These are phyloP conservation scores for Camptogramma bilineatum DNA, from an alignment of 2,888 invertebrate genomes.

Conservation along the genomic window DNA sequence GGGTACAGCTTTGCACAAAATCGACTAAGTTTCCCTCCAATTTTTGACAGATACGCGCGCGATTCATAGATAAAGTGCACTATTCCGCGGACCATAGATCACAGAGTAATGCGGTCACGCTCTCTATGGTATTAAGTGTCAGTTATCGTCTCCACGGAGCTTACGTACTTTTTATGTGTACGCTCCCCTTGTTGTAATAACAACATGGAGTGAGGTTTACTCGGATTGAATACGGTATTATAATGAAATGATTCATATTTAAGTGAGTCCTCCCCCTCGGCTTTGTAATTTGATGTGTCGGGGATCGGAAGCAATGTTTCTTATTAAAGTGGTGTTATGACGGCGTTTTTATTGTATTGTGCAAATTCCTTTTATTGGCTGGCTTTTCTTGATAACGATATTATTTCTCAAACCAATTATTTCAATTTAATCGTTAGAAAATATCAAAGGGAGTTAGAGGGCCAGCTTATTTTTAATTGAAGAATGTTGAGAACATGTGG, in stretches of 20 bases:
- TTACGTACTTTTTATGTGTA: conserved; percentile 78
- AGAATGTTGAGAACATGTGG: too few species aligned
- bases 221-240: conserved; percentile 85
- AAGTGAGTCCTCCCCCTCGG: conserved; percentile 82
- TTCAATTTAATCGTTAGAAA: background rate
- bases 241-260: conserved; percentile 86
- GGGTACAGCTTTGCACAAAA: conserved; percentile 59
- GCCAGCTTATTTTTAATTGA: background rate
- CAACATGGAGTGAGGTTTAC: conserved; percentile 83
- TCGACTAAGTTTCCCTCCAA: conserved; percentile 63
- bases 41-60: conserved; percentile 68
- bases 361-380: conserved; percentile 49
- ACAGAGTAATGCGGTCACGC: conserved; percentile 84
- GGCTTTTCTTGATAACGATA: conserved; percentile 21
- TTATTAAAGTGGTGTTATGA: conserved; percentile 83
- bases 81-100: conserved; percentile 80
- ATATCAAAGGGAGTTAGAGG: background rate
- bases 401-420: conserved; percentile 14
- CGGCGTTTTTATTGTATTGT: conserved; percentile 68
- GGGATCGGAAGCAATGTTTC: conserved; percentile 82
- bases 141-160: conserved; percentile 84
- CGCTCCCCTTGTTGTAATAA: conserved; percentile 81
- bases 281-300: conserved; percentile 79
- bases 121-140: conserved; percentile 85
- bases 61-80: conserved; percentile 74